Evolutionary conservation across 1,140 invertebrate species (phyloP), one percentile per base, ranked within the genome.

Genomic region (Monomorium pharaonis): DNA sequence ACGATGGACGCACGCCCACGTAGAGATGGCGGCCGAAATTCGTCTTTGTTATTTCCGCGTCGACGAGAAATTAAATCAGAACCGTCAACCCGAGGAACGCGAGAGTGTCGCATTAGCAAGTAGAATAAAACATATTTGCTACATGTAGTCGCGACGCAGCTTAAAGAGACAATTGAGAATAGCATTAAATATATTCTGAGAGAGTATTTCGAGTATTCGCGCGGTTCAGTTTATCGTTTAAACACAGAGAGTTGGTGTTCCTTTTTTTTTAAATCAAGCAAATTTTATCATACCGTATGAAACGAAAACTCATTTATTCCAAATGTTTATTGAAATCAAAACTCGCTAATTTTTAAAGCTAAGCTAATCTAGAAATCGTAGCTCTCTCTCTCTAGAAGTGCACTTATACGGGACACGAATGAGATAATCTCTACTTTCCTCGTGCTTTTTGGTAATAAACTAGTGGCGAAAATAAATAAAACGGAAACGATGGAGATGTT

Each of bases 31-130:
- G 63, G 4, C 24, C 33, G 65, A 81, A 56, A 78, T 69, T 86
- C 84, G 70, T 86, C 62, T 87, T 85, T 67, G 84, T 85, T 70
- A 70, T 67, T 78, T 86, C 21, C 70, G 51, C 24, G n/a, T 51
- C 30, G 44, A 49, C 70, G 30, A 30, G 18, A 85, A 87, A 86
- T 87, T 77, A 51, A 77, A 33, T 76, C 37, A 58, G 24, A 70
- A 56, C 37, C 58, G 78, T 72, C 33, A 24, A 4, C 14, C 3
- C 12, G 21, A 58, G 37, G 16, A 44, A 58, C 5, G 78, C 49
- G n/a, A 51, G 18, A n/a, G n/a, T 44, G 14, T 56, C 51, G 54
- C 67, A 74, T 83, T 83, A 74, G 27, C 18, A 54, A 42, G 51
- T 33, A 27, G 37, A 16, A 58, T 58, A 58, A 42, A 58, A 58